These are phyloP conservation scores for Cyprinodon variegatus DNA, from an alignment of 2,113 vertebrate genomes.

Conservation along the genomic window DNA sequence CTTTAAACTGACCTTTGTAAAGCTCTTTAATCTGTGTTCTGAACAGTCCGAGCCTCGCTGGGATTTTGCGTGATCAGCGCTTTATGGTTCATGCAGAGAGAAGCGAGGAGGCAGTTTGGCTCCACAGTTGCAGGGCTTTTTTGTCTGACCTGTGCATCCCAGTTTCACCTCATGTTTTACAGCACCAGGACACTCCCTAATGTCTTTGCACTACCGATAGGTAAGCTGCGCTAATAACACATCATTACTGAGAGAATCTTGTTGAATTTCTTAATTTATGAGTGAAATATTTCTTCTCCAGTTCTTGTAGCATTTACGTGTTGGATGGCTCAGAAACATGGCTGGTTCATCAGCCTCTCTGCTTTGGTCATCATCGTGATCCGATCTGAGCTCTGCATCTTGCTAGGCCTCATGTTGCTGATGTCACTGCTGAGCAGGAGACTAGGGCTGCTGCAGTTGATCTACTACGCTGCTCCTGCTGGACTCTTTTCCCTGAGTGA, in stretches of 20 bases:
- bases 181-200: slow-evolving; percentile 94
- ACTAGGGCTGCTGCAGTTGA: slow-evolving; percentile 75
- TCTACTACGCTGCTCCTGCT: slow-evolving; percentile 85
- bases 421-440: slow-evolving; percentile 80
- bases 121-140: slow-evolving; percentile 85
- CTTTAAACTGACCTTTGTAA: not conserved
- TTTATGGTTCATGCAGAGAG: slow-evolving; percentile 88
- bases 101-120: slow-evolving; percentile 89
- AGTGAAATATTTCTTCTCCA: slow-evolving; percentile 46
- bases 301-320: slow-evolving; percentile 86
- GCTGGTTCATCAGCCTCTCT: slow-evolving; percentile 87
- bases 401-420: slow-evolving; percentile 89
- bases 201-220: slow-evolving; percentile 89
- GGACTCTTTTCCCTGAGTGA: slow-evolving; percentile 87
- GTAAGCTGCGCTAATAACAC: slow-evolving; percentile 68
- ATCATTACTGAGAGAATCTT: not conserved
- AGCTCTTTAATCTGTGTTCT: slow-evolving; percentile 19
- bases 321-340: slow-evolving; percentile 88
- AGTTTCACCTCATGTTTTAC: slow-evolving; percentile 99
- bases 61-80: slow-evolving; percentile 84
- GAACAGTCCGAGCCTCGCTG: slow-evolving; percentile 86
- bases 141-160: slow-evolving; percentile 88
- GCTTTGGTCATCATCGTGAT: slow-evolving; percentile 90
- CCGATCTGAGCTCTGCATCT: slow-evolving; percentile 89
- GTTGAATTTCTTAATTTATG: not conserved